Base-by-base conservation (phyloP, 2,888 invertebrate species). In the Dicranocentrus wangi region DNA sequence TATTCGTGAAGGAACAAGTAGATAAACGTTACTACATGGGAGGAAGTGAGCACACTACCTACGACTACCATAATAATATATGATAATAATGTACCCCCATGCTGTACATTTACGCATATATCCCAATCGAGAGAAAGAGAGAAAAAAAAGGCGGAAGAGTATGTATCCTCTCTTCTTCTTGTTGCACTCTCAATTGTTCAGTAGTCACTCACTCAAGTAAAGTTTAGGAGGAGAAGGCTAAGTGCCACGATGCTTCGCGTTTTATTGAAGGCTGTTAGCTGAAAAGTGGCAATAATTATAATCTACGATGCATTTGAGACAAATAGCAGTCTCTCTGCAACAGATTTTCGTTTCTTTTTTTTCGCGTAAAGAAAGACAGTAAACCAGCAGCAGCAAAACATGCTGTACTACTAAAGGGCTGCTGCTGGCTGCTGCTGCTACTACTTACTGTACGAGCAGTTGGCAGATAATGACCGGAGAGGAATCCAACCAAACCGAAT, bases 201-300 rank as follows among this genome's bases (percentile, higher is more conserved):
- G 51, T 19, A 51, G 51, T 19, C 51, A 51, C 51, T 43, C 43
- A 43, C 2, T 39, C 39, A 13, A 39, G 39, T 39, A 39, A 39
- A n/a, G n/a, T 51, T 51, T 5, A 39, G 39, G 13, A 51, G 19
- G 8, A 19, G 19, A n/a, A 2, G 1, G 19, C 17, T 51, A 51
- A 51, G 19, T 19, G 51, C 8, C 19, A 51, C 19, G 51, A 51
- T 58, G 27, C 17, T 58, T 1, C 58, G 27, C 21, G 58, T 58
- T 51, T 53, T 58, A 58, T 58, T 58, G 58, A 58, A 58, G 58
- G 58, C 27, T 58, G 25, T 58, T 58, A 27, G 25, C 27, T 23
- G 17, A 58, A 58, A 58, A 58, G 58, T 58, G 25, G 58, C 21
- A 27, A 58, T 58, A 58, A 58, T 58, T 58, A 51, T 27, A 58